Base-by-base conservation (phyloP, 2,113 vertebrate species). In the Casuarius casuarius region DNA sequence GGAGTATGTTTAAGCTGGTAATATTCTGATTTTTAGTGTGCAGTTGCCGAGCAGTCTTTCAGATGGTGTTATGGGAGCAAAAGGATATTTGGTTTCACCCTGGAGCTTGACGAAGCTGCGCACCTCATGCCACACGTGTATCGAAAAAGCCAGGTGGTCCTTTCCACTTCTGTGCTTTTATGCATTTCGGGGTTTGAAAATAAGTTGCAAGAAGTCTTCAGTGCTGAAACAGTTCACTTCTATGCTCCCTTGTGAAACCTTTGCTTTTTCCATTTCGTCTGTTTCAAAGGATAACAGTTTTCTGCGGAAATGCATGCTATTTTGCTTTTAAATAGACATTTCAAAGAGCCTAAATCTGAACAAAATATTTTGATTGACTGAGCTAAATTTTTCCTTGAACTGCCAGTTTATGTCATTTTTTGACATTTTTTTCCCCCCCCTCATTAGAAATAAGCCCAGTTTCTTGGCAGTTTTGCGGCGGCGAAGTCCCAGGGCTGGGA, bases 121-220 rank as follows among this genome's bases (percentile, higher is more conserved):
- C 6, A 5, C 4, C 7, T 73, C 15, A 19, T 74, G 40, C 22
- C 10, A 10, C 23, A 0, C 4, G 7, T 0, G 0, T 10, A 2
- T 17, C 12, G 74, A 31, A 59, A 78, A 71, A 25, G 4, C 3
- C 33, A 7, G 8, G 23, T 21, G 44, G 44, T 5, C 13, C 12
- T 38, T 78, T 71, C 29, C 10, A 2, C 16, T 11, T 11, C 29
- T 46, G 5, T 2, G 17, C 23, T 74, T 59, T 4, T 22, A 21
- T n/a, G 35, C 3, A 6, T 71, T 90, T 71, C 61, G 67, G 19
- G 13, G 5, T 13, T 78, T 70, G 77, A 38, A 74, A 87, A 3
- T 7, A 46, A 77, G 20, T 7, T 33, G 9, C 46, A 33, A 8
- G 19, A 66, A 49, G 29, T 21, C 38, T 18, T n/a, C 40, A 15